These are phyloP conservation scores for Pocota personata DNA, from an alignment of 2,888 invertebrate genomes.

Conservation along the genomic window DNA sequence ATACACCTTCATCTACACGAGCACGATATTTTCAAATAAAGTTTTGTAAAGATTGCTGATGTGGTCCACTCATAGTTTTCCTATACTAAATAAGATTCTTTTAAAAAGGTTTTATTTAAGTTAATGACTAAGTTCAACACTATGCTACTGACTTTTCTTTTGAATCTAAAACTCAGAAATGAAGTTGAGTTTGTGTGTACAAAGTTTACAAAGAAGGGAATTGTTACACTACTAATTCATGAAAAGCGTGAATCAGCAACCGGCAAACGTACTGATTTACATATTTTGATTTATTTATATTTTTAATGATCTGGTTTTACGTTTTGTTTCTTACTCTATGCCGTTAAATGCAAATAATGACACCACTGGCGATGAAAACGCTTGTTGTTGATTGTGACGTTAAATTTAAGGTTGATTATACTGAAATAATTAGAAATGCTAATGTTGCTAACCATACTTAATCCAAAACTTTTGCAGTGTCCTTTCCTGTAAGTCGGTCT, in stretches of 20 bases:
- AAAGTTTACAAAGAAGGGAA: background rate
- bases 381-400: background rate
- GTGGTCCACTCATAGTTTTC: too few species aligned
- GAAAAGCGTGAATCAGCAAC: background rate
- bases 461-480: constrained; percentile 75
- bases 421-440: background rate
- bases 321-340: background rate
- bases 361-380: background rate
- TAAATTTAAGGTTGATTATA: background rate
- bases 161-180: too few species aligned
- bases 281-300: background rate
- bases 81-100: too few species aligned
- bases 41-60: too few species aligned
- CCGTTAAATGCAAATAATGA: constrained; percentile 13
- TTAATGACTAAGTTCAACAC: too few species aligned
- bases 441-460: constrained; percentile 76
- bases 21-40: too few species aligned
- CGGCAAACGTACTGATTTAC: background rate
- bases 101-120: too few species aligned
- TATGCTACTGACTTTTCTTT: too few species aligned
- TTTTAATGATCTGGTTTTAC: background rate
- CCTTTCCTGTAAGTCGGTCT: constrained; percentile 80
- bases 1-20: too few species aligned
- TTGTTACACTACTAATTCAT: background rate
- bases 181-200: background rate